phyloP scores from a whole-genome alignment of 2,113 vertebrate species.

The Aegithalos caudatus region DNA sequence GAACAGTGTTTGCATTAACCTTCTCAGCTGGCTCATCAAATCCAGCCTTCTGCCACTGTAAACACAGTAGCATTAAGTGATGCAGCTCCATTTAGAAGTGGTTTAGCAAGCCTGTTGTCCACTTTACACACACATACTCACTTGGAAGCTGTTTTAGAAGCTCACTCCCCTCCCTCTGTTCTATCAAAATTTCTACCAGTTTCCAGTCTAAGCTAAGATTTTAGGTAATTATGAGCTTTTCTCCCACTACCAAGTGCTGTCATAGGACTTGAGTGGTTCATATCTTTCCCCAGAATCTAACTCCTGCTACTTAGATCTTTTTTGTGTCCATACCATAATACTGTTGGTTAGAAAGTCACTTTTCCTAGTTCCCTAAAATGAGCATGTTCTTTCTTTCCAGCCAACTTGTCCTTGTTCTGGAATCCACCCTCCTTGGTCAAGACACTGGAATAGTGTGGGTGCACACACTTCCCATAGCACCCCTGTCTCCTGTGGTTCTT shows the following conservation, averaged over 20 bases:
- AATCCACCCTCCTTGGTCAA: neutral
- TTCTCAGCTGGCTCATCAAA: neutral
- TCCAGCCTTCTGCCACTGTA: neutral
- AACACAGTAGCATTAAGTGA: neutral
- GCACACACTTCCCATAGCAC: neutral
- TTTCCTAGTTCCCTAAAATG: neutral
- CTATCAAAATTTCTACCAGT: neutral
- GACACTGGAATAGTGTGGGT: accelerated
- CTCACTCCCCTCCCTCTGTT: neutral
- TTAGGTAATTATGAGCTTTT: neutral
- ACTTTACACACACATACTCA: neutral
- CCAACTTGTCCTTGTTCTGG: neutral
- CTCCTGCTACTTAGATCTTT: neutral
- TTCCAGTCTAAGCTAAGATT: neutral
- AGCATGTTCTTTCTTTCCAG: neutral
- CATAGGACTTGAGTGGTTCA: accelerated
- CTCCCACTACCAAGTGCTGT: neutral
- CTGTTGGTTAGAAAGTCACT: neutral
- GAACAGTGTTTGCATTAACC: neutral
- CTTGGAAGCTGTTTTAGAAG: neutral
- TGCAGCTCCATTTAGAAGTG: neutral
- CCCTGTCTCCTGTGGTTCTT: neutral
- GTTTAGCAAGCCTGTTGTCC: neutral
- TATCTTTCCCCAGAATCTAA: neutral
- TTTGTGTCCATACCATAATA: neutral